Conservation (phyloP, 2,113 vertebrate genomes). For the Poicephalus meyeri region DNA sequence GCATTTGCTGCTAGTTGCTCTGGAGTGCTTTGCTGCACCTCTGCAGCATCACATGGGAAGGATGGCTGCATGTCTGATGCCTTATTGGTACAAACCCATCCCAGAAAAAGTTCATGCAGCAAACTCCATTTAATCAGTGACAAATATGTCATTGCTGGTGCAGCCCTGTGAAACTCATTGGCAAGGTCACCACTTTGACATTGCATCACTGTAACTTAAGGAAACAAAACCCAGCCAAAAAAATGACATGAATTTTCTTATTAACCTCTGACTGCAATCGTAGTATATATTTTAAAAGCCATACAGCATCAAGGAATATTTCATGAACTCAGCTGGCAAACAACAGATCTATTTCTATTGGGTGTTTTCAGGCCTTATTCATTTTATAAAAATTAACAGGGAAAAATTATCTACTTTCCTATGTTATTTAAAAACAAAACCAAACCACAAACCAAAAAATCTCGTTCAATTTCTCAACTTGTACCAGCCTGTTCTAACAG, state of each 20-base stretch:
- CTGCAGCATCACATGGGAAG: not conserved
- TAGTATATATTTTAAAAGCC: not conserved
- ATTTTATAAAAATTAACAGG: not conserved
- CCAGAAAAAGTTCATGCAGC: not conserved
- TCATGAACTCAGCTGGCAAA: not conserved
- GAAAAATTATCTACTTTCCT: not conserved
- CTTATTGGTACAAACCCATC: not conserved
- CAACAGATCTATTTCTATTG: not conserved
- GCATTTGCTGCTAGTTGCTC: not conserved
- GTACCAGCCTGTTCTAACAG: not conserved
- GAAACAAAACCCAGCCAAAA: not conserved
- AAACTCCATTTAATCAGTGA: not conserved
- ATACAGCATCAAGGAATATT: not conserved
- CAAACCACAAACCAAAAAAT: not conserved
- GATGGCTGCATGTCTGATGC: not conserved
- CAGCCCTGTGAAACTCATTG: not conserved
- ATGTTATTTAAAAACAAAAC: not conserved
- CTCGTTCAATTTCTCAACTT: constrained; percentile 8
- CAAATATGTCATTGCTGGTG: not conserved
- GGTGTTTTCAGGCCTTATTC: not conserved
- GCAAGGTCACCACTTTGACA: not conserved
- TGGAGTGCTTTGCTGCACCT: not conserved
- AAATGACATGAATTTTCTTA: not conserved
- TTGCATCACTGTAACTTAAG: not conserved
- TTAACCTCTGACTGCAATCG: not conserved